Base-by-base conservation (phyloP, 1,140 invertebrate genomes). In the Panulirus ornatus region DNA sequence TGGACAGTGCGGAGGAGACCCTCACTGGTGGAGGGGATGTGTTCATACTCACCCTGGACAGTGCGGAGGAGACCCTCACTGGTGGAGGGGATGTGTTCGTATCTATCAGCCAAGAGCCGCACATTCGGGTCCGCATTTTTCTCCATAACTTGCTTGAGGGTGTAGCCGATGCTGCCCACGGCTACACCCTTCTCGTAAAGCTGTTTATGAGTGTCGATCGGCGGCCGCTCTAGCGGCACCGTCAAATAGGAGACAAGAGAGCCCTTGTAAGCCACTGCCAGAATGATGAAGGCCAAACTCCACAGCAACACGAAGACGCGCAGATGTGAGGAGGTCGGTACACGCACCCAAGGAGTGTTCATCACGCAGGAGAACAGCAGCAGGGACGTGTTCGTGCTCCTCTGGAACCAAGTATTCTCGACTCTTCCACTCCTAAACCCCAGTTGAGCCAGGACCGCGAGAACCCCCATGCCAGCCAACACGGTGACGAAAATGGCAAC, bases 401-500 rank as follows among this genome's bases (percentile, higher is more conserved):
- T 6, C 0, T n/a, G 54, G n/a, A 88, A 88, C 86, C 86, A 88
- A 0, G 30, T 19, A 16, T 34, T 58, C 5, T 44, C 78, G 5
- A 16, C 44, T 14, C 70, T 22, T 14, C 44, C 1, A 9, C 16
- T 27, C 5, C 36, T 0, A 11, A 54, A 38, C 6, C 87, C 87
- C 1, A 73, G 16, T 40, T 40, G 27, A n/a, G 66, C 79, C 44
- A 89, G 14, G 22, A 73, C 11, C 14, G 42, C 34, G 30, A 89
- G 58, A 6, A 81, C 14, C 34, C 82, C 9, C 78, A 91, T 93
- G 91, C 76, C 91, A 94, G 94, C 97, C 16, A 97, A 97, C 0
- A 98, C 98, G 94, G 94, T 98, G 27, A 96, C 96, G 11, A 97
- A 97, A 1, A 95, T 98, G 88, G 84, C 92, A 88, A 34, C 91